Base-by-base conservation (phyloP, 2,888 invertebrate genomes). In the Tanypteryx hageni region DNA sequence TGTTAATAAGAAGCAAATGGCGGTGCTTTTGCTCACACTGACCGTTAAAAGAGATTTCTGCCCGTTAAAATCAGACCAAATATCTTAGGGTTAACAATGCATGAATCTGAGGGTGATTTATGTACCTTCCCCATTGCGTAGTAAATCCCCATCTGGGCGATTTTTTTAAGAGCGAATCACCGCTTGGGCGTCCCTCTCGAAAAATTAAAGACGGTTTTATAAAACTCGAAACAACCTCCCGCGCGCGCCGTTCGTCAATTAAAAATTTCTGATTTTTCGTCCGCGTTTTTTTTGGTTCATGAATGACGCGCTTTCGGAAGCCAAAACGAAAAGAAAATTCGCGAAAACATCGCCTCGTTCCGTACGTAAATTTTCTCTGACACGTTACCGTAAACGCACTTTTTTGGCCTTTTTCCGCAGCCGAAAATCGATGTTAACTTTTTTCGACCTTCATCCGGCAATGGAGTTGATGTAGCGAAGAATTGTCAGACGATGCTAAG, bases 41-140 rank as follows among this genome's bases (percentile, higher is more conserved):
- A 10, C 76, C 76, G 27, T 76, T 13, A 76, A 76, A 76, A 10
- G 76, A 9, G 4, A 10, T 44, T 44, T 22, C 27, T 27, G n/a
- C 2, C 22, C 76, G 22, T 76, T 22, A 76, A 76, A 27, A 14
- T 76, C 27, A 11, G 76, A 7, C 76, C 76, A 27, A 76, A 76
- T 76, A 22, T 76, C 76, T 76, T 76, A 27, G 22, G 76, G 22
- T 76, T 76, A 76, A 76, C 27, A 22, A 76, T 68, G 68, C 68
- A n/a, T 22, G 22, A 27, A 3, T 76, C 76, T 13, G 27, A 22
- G 22, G 13, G 76, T 76, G 76, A 76, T 76, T 76, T 76, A n/a
- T n/a, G n/a, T n/a, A 76, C 76, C 22, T 27, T 7, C 22, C 76
- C 13, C 27, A 76, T 76, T 76, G 27, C 27, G 11, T 22, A 76